These are phyloP conservation scores for Elephantulus edwardii DNA, from an alignment of 2,113 vertebrate genomes.

Conservation along the genomic window DNA sequence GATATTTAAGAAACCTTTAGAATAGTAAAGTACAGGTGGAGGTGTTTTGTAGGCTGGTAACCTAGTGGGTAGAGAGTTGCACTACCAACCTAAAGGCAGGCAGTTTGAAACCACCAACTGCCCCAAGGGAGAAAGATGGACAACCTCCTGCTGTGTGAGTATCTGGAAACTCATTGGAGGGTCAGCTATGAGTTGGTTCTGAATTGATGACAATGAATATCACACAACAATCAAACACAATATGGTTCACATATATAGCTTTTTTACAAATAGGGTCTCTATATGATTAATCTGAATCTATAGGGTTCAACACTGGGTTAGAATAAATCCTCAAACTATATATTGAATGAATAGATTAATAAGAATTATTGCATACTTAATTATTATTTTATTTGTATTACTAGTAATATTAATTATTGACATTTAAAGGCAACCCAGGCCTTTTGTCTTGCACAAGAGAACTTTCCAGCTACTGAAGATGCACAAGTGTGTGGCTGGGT, in stretches of 20 bases:
- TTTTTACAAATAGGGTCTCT: background rate
- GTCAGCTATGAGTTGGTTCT: too few species aligned
- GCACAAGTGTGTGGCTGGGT: background rate
- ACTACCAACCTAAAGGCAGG: too few species aligned
- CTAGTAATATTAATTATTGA: background rate
- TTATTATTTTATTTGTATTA: too few species aligned
- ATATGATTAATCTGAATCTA: background rate
- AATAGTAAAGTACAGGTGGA: background rate
- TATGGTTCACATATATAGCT: too few species aligned
- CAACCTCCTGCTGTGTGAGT: too few species aligned
- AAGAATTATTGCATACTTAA: background rate
- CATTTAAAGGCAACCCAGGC: background rate
- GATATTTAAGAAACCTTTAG: background rate
- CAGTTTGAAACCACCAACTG: too few species aligned
- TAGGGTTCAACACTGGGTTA: background rate
- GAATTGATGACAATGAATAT: too few species aligned
- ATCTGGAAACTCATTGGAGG: too few species aligned
- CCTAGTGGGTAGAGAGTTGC: too few species aligned
- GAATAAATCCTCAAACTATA: background rate
- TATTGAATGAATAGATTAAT: background rate
- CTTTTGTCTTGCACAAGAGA: background rate
- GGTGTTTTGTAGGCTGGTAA: background rate
- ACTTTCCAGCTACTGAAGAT: background rate
- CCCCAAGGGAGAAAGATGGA: too few species aligned
- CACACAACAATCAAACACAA: too few species aligned